Evolutionary conservation across 2,888 invertebrate species (phyloP).

Genomic region (Argyra leucocephala): DNA sequence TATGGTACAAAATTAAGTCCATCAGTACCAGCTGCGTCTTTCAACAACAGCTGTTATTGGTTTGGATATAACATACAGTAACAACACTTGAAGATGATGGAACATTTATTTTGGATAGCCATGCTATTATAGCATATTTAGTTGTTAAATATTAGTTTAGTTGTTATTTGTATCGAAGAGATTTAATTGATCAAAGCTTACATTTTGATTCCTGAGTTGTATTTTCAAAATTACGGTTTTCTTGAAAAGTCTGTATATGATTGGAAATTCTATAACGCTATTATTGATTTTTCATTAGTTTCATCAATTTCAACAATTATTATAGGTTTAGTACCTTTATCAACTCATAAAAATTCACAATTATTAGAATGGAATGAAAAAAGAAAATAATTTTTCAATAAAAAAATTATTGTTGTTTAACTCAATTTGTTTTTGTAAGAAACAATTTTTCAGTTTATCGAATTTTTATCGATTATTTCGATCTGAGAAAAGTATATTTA

Average conservation of each 20-base stretch:
- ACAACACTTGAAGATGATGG: constrained; percentile 35
- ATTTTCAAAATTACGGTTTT: constrained; percentile 28
- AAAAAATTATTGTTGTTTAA: too few relatives aligned
- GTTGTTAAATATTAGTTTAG: constrained; percentile 32
- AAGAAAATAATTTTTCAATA: too few relatives aligned
- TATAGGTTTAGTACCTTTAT: constrained; percentile 24
- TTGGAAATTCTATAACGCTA: constrained; percentile 28
- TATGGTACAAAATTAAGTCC: constrained; percentile 36
- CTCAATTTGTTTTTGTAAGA: too few relatives aligned
- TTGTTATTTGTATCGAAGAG: constrained; percentile 29
- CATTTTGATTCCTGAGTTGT: constrained; percentile 43
- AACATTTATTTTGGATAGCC: constrained; percentile 33
- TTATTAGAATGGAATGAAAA: constrained; percentile 31
- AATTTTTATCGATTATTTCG: too few relatives aligned
- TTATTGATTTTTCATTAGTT: constrained; percentile 30
- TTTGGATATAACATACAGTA: constrained; percentile 36
- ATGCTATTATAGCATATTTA: constrained; percentile 35
- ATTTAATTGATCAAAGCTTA: constrained; percentile 36
- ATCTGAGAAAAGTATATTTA: too few relatives aligned
- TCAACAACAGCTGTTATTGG: constrained; percentile 33
- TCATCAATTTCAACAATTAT: constrained; percentile 24
- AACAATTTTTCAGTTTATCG: too few relatives aligned
- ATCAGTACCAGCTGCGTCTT: constrained; percentile 33
- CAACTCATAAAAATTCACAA: constrained; percentile 27
- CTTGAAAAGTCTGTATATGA: constrained; percentile 27